Evolutionary conservation across 1,140 invertebrate genomes (phyloP), one percentile per base, ranked within the genome.

Genomic region (Cephus cinctus): DNA sequence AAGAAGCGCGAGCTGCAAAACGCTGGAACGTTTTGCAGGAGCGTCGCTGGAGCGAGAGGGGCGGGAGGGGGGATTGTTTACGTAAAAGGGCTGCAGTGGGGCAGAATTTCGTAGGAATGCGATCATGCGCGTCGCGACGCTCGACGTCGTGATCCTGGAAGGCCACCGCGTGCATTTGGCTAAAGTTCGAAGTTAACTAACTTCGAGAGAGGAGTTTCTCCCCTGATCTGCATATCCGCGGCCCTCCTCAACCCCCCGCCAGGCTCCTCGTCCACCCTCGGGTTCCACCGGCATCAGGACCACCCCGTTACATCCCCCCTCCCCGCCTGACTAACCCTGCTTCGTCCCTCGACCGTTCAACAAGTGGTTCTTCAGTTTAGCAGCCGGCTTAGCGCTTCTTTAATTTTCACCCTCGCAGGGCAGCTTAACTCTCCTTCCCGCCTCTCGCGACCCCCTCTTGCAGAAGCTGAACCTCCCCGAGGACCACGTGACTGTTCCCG

Each of bases 341-440:
- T 49, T 44, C 59, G 42, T 47, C 45, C 46, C 27, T 47, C 35
- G 52, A 50, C 63, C 59, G 67, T 55, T 76, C 73, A 76, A 75
- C 73, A 76, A 75, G 72, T 76, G 73, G 72, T 74, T 75, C 71
- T 71, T 73, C 73, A 69, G 67, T 72, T 74, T 73, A 72, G 67
- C 72, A 63, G 61, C 61, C 56, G 63, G 70, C 68, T 75, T 76
- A 75, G 69, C 67, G 71, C 72, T 72, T 73, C 67, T 67, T 73
- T 75, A 72, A 75, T 75, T 74, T 72, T 67, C 62, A 59, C 57
- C 60, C 51, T 52, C 52, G 47, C 56, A 35, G 48, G n/a, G n/a
- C n/a, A n/a, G n/a, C n/a, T n/a, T n/a, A n/a, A n/a, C n/a, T n/a
- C n/a, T n/a, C n/a, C n/a, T n/a, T n/a, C n/a, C n/a, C n/a, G n/a